Conservation (phyloP, 1,140 invertebrate genomes). For the Temnothorax nylanderi region DNA sequence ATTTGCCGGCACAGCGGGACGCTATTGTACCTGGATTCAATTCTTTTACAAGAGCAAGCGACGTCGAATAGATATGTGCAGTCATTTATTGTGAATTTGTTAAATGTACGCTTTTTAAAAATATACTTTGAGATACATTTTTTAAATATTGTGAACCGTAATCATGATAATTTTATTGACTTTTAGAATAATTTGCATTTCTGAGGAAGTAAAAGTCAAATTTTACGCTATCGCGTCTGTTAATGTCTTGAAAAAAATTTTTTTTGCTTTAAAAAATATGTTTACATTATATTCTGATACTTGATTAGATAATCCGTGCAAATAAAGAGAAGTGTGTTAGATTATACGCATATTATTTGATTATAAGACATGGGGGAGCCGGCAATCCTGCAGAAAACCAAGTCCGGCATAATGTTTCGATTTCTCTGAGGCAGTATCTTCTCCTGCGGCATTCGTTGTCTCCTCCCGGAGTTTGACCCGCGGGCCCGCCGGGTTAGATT, state of each 20-base stretch:
- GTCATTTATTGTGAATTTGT: background rate
- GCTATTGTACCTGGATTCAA: conserved; percentile 20
- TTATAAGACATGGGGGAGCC: conserved; percentile 53
- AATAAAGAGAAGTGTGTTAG: background rate
- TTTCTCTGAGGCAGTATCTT: conserved; percentile 51
- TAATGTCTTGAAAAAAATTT: background rate
- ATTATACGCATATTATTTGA: conserved; percentile 40
- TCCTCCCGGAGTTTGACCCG: conserved; percentile 75
- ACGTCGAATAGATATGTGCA: background rate
- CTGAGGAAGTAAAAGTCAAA: background rate
- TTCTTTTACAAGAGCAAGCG: conserved; percentile 16
- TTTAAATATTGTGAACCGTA: background rate
- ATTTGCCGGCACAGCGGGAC: conserved; percentile 34
- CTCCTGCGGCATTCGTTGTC: conserved; percentile 63
- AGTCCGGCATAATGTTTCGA: conserved; percentile 68
- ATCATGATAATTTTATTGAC: background rate
- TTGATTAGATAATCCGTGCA: background rate
- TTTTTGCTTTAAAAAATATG: background rate
- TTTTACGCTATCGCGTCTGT: background rate
- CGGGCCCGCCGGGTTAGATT: conserved; percentile 82
- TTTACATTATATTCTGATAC: background rate
- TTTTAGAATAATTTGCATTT: background rate
- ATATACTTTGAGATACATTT: background rate
- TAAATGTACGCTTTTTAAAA: background rate
- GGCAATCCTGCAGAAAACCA: conserved; percentile 63